Percentiles rank a stretch among this genome's conserved stretches.
phyloP scores from a whole-genome alignment of 2,113 vertebrate species.

The Chionomys nivalis region DNA sequence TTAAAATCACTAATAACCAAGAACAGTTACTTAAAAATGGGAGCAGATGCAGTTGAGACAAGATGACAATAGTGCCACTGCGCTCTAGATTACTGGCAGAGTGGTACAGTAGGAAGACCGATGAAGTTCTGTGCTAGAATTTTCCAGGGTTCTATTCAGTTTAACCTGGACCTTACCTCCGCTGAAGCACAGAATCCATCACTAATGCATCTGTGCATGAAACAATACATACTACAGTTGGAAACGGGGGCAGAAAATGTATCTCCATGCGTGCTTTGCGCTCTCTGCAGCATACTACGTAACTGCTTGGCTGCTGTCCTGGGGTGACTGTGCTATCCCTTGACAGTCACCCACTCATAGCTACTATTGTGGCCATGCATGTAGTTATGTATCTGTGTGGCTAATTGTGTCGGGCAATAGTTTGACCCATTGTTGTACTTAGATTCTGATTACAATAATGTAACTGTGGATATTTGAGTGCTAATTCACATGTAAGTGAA shows the following conservation, averaged over 20 bases:
- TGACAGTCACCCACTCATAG: background rate
- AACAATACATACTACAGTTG: background rate
- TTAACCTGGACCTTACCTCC: background rate
- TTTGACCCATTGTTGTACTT: slow-evolving; percentile 29
- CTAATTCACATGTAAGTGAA: background rate
- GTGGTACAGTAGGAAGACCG: background rate
- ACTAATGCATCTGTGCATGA: background rate
- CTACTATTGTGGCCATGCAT: background rate
- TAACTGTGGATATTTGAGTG: slow-evolving; percentile 4
- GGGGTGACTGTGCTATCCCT: background rate
- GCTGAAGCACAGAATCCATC: slow-evolving; percentile 7
- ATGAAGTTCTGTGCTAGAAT: background rate
- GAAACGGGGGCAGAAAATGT: background rate
- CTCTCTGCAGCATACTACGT: background rate
- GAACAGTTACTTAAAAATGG: background rate
- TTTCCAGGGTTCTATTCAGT: slow-evolving; percentile 16
- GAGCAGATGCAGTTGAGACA: background rate
- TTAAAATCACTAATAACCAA: background rate
- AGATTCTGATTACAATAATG: background rate
- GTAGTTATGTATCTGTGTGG: background rate
- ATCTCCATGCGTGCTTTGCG: background rate
- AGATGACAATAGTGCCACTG: background rate
- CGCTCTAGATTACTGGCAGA: background rate
- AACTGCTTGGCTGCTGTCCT: background rate
- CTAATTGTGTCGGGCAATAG: background rate